Evolutionary conservation across 1,140 invertebrate species (phyloP).

Genomic region (Bombyx mandarina): DNA sequence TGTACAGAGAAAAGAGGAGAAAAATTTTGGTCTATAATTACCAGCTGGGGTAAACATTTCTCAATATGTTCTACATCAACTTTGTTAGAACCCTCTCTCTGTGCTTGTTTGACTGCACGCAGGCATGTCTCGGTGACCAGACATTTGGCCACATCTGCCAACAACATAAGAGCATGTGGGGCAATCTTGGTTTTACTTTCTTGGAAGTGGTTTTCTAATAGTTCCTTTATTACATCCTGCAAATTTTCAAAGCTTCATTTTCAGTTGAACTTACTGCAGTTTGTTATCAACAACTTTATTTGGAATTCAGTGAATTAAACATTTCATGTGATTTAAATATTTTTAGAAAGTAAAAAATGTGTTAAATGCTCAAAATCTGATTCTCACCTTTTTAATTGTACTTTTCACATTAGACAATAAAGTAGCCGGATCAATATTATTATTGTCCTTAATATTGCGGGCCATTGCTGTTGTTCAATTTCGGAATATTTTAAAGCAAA

Average conservation of each 20-base stretch:
- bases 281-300: neutral
- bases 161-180: conserved; percentile 43
- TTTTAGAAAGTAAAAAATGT: neutral
- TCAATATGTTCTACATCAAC: conserved; percentile 61
- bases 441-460: conserved; percentile 36
- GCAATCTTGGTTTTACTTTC: conserved; percentile 49
- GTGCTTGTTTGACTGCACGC: conserved; percentile 61
- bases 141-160: conserved; percentile 63
- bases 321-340: neutral
- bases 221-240: conserved; percentile 46
- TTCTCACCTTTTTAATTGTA: conserved; percentile 34
- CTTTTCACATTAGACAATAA: conserved; percentile 39
- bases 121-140: conserved; percentile 65
- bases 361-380: neutral
- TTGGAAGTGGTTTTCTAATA: conserved; percentile 43
- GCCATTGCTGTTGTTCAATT: conserved; percentile 24
- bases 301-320: neutral
- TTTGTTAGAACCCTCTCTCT: conserved; percentile 49
- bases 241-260: conserved; percentile 5
- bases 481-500: neutral
- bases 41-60: conserved; percentile 64
- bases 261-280: neutral
- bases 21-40: conserved; percentile 17
- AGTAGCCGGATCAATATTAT: conserved; percentile 40
- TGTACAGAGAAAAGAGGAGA: too few species aligned